Conservation (phyloP, 2,888 invertebrate genomes). For the Machimus rusticus region DNA sequence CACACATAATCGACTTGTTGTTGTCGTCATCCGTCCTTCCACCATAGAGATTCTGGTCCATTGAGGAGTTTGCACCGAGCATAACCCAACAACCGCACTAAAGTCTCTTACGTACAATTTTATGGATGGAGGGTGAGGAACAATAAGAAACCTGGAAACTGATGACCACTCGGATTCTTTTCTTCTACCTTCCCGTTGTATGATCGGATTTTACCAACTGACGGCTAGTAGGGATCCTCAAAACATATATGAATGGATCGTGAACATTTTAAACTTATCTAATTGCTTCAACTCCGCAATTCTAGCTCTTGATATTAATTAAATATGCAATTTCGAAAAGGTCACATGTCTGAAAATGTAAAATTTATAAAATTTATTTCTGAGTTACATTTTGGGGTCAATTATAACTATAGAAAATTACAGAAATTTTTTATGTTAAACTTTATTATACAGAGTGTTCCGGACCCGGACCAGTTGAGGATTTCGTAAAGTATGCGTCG, state of each 20-base stretch:
- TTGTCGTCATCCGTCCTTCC: not conserved
- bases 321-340: no score
- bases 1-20: not conserved
- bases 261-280: not conserved
- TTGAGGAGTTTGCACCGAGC: not conserved
- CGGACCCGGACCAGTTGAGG: no score
- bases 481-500: no score
- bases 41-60: not conserved
- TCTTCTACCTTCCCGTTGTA: not conserved
- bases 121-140: not conserved
- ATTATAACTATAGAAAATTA: no score
- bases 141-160: not conserved
- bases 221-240: not conserved
- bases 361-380: no score
- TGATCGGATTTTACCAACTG: not conserved
- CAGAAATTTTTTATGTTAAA: no score
- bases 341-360: no score
- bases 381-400: no score
- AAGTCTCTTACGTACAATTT: not conserved
- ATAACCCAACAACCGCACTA: not conserved
- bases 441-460: no score
- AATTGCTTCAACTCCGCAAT: not conserved
- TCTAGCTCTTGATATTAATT: conserved; percentile 6
- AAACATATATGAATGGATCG: not conserved
- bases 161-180: not conserved